Conservation (phyloP, 1,140 invertebrate genomes). For the Drosophila chauvacae region DNA sequence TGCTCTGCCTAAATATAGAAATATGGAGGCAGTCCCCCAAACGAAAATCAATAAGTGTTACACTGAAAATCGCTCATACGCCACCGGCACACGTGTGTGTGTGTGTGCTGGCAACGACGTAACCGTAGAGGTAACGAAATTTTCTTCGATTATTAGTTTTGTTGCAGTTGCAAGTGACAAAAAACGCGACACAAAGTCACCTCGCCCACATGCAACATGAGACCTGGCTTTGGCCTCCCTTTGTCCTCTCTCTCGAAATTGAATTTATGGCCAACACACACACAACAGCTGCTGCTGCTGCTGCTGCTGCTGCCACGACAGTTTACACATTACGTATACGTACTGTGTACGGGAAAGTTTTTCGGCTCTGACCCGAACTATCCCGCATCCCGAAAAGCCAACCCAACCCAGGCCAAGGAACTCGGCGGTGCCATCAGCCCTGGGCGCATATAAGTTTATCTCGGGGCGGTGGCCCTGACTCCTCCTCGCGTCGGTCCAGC, state of each 20-base stretch:
- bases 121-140: constrained; percentile 31
- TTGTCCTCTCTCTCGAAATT: constrained; percentile 62
- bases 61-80: constrained; percentile 24
- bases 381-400: background rate
- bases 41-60: constrained; percentile 39
- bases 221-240: constrained; percentile 9
- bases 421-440: constrained; percentile 19
- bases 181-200: constrained; percentile 61
- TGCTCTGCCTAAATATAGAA: constrained; percentile 45
- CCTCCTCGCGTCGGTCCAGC: constrained; percentile 9
- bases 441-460: constrained; percentile 37
- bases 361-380: constrained; percentile 27
- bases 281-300: constrained; percentile 26
- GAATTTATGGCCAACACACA: constrained; percentile 67
- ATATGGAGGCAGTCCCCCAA: constrained; percentile 16
- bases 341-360: constrained; percentile 22
- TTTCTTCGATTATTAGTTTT: constrained; percentile 48
- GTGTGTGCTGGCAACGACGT: background rate
- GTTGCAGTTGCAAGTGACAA: constrained; percentile 69
- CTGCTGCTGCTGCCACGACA: constrained; percentile 40
- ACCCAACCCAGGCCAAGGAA: constrained; percentile 25
- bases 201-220: constrained; percentile 38
- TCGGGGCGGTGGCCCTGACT: constrained; percentile 11
- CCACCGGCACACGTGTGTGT: constrained; percentile 1
- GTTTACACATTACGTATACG: constrained; percentile 41